phyloP scores from a whole-genome alignment of 2,797 vertebrate genomes.

The Cetoscarus ocellatus region DNA sequence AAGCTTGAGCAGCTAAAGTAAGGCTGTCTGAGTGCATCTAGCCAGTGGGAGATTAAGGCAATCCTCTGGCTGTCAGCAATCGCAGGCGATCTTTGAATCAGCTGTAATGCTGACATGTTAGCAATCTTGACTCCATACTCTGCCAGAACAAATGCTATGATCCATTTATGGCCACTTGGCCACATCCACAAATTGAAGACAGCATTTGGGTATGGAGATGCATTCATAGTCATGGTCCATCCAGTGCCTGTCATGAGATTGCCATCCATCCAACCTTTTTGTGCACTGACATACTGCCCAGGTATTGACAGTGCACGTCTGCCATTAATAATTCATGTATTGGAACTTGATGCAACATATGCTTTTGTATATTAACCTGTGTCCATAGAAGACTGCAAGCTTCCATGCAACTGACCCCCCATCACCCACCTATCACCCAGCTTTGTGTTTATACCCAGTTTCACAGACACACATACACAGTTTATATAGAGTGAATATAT shows the following conservation, averaged over 20 bases:
- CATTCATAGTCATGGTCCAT: background rate
- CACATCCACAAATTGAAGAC: too few relatives aligned
- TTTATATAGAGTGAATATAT: constrained; percentile 38
- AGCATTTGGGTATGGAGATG: background rate
- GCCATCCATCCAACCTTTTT: constrained; percentile 8
- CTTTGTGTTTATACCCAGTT: background rate
- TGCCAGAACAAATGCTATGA: too few relatives aligned
- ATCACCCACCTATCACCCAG: background rate
- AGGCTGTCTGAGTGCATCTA: too few relatives aligned
- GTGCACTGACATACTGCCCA: background rate
- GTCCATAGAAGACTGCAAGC: constrained; percentile 5
- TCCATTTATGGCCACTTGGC: too few relatives aligned
- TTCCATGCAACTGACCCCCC: constrained; percentile 6
- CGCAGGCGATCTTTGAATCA: too few relatives aligned
- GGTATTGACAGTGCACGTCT: constrained; percentile 5
- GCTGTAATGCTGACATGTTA: too few relatives aligned
- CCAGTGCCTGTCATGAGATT: background rate
- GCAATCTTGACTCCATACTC: too few relatives aligned
- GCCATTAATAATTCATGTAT: background rate
- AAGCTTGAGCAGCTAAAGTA: too few relatives aligned
- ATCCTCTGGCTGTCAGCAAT: too few relatives aligned
- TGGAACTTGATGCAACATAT: background rate
- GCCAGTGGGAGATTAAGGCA: too few relatives aligned
- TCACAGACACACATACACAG: constrained; percentile 2
- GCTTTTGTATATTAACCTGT: constrained; percentile 2